These are phyloP conservation scores for Lethocerus indicus DNA, from an alignment of 1,140 invertebrate species.

Conservation along the genomic window DNA sequence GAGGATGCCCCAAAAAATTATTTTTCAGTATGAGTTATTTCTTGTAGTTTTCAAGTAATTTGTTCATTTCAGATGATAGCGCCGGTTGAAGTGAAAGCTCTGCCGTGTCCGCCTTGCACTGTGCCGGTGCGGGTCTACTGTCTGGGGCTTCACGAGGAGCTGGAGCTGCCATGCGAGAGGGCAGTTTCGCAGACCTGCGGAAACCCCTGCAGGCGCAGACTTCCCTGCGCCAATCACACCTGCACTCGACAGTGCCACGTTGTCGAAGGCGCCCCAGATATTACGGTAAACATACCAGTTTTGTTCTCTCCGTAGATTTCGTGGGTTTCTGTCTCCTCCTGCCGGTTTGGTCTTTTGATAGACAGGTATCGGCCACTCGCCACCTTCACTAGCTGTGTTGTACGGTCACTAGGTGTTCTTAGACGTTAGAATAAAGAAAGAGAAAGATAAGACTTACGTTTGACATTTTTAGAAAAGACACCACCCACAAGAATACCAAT, in stretches of 20 bases:
- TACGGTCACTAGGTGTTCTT: background rate
- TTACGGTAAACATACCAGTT: slow-evolving; percentile 4
- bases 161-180: slow-evolving; percentile 53
- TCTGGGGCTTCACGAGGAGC: slow-evolving; percentile 64
- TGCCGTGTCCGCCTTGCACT: slow-evolving; percentile 51
- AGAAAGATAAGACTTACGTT: slow-evolving; percentile 19
- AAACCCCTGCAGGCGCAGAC: slow-evolving; percentile 43
- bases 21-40: too few relatives aligned
- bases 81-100: slow-evolving; percentile 40
- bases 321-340: background rate
- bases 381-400: background rate
- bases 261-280: slow-evolving; percentile 24
- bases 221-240: slow-evolving; percentile 63
- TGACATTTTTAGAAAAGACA: too few relatives aligned
- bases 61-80: slow-evolving; percentile 21
- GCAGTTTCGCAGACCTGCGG: slow-evolving; percentile 54
- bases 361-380: background rate
- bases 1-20: too few relatives aligned
- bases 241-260: slow-evolving; percentile 59
- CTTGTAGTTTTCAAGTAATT: too few relatives aligned
- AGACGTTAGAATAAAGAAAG: background rate
- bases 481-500: too few relatives aligned
- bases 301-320: background rate
- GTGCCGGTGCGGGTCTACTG: slow-evolving; percentile 56
- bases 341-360: background rate